Conservation (phyloP, 2,888 invertebrate species). For the Oligia fasciuncula region DNA sequence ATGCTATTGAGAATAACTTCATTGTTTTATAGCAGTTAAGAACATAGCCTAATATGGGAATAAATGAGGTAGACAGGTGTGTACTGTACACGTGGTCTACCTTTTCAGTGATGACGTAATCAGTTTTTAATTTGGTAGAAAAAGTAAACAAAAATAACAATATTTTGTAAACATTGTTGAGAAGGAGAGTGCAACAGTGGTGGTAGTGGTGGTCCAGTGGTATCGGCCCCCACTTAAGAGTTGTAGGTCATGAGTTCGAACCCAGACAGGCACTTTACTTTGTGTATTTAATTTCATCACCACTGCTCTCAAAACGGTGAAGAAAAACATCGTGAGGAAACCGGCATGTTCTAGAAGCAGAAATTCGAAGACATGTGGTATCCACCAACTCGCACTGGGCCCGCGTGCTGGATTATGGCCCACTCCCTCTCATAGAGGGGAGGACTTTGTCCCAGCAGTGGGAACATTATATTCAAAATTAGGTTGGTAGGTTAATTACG, state of each 20-base stretch:
- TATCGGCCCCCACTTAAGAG: background rate
- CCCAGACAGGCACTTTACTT: background rate
- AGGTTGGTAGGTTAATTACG: background rate
- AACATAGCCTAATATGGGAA: conserved; percentile 14
- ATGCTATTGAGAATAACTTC: conserved; percentile 42
- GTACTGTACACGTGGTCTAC: background rate
- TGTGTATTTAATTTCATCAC: background rate
- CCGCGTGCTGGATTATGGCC: background rate
- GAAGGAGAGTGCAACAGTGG: background rate
- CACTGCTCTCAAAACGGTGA: too few relatives aligned
- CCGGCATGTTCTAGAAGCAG: background rate
- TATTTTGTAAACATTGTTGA: background rate
- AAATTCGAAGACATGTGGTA: background rate
- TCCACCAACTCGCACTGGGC: too few relatives aligned
- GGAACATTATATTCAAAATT: background rate
- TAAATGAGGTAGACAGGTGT: background rate
- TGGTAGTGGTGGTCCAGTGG: background rate
- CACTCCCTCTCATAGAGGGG: background rate
- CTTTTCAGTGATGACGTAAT: background rate
- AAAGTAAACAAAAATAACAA: background rate
- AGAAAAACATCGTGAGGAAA: background rate
- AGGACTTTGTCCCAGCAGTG: background rate
- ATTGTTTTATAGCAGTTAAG: conserved; percentile 21
- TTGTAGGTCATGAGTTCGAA: background rate
- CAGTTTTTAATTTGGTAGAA: background rate